These are phyloP conservation scores for Cephus pulcher DNA, from an alignment of 2,888 invertebrate genomes.

Conservation along the genomic window DNA sequence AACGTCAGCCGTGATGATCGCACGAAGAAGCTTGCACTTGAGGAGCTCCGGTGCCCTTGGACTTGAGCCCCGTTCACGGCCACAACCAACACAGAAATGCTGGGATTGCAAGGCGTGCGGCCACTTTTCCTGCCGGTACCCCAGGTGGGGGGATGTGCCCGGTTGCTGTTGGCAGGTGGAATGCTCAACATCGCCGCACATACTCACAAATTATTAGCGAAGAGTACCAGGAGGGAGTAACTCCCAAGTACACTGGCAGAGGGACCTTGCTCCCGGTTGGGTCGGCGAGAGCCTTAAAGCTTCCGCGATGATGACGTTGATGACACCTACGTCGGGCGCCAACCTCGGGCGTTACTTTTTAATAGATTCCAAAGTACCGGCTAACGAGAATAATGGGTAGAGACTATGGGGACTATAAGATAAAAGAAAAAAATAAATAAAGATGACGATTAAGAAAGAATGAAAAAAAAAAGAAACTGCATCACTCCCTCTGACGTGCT, in stretches of 20 bases:
- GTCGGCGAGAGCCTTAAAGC: constrained; percentile 3
- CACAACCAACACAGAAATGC: constrained; percentile 65
- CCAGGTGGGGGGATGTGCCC: constrained; percentile 53
- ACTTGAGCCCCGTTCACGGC: constrained; percentile 65
- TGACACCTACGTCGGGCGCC: background rate
- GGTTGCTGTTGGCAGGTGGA: constrained; percentile 61
- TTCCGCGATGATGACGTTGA: background rate
- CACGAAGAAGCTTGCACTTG: constrained; percentile 18
- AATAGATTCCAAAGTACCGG: background rate
- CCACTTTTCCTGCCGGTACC: constrained; percentile 60
- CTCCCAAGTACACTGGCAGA: constrained; percentile 16
- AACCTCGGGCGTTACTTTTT: background rate
- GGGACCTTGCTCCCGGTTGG: background rate
- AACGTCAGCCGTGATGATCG: constrained; percentile 30
- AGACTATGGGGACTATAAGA: background rate
- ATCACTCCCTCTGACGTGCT: background rate
- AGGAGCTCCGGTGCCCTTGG: constrained; percentile 57
- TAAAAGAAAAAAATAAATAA: background rate
- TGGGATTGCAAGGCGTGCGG: constrained; percentile 62
- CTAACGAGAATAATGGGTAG: background rate
- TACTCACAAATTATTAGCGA: constrained; percentile 58
- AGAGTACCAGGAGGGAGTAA: constrained; percentile 17
- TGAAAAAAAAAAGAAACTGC: background rate
- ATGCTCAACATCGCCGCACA: constrained; percentile 55
- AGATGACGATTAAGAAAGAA: background rate